Base-by-base conservation (phyloP, 2,113 vertebrate genomes). In the Bubo blakistoni region DNA sequence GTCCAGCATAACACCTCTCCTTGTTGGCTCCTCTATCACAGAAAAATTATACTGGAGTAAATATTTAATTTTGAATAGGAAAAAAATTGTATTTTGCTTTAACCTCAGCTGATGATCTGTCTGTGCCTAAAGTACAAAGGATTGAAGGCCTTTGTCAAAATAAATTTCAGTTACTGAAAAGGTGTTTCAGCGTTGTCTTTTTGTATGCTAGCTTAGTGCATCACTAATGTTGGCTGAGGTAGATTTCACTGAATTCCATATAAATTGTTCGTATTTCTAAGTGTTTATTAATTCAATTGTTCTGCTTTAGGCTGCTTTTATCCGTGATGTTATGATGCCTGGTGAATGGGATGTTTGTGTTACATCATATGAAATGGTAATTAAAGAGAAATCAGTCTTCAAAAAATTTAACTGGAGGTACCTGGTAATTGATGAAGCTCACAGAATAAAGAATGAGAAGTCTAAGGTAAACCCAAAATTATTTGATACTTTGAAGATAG, bases 341-440 rank as follows among this genome's bases (percentile, higher is more conserved):
- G 99, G 99, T 72, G 99, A 99, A 51, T 99, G 99, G 99, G 99
- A 99, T 93, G 98, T 99, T 81, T 99, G 99, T 89, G 98, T 99
- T 84, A 99, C 99, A 29, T 99, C 99, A 4, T 99, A 99, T 52
- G 99, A 99, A 96, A 99, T 99, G 98, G 98, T 99, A 81, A 99
- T 99, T 94, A 98, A 98, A 93, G 99, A 99, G 97, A 99, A 99
- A 84, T 99, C 98, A 6, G 98, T 99, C 72, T 99, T 99, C 98
- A 99, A 99, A 97, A 99, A 98, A 91, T 99, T 99, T 97, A 99
- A 99, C 97, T 99, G 99, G 99, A 97, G 99, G 38, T 99, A 99
- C 91, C 95, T 99, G 89, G 99, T 99, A 81, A 99, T 99, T 17
- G 99, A 99, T 95, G 99, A 99, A 97, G 99, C 99, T 42, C 99